A percentile compares a stretch with the other conserved stretches of the same genome.
phyloP scores from a whole-genome alignment of 1,140 invertebrate species.

The Drosophila virilis region DNA sequence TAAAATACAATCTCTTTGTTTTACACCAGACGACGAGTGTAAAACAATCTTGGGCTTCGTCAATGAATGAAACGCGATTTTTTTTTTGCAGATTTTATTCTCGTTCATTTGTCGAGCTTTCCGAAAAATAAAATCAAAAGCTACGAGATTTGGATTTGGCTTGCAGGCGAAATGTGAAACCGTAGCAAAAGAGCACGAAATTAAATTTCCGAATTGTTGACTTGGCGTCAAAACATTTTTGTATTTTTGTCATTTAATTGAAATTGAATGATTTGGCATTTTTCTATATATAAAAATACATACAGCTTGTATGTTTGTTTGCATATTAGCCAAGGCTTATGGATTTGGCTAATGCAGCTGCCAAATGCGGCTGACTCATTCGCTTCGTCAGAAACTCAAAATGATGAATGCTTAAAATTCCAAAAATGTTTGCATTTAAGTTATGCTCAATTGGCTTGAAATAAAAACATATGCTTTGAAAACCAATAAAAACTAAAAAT shows the following conservation, averaged over 20 bases:
- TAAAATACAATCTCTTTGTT: slow-evolving; percentile 30
- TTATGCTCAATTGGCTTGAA: neutral
- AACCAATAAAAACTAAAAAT: too few species aligned
- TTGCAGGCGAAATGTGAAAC: slow-evolving; percentile 52
- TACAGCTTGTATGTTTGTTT: slow-evolving; percentile 2
- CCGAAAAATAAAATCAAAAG: slow-evolving; percentile 63
- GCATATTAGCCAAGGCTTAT: slow-evolving; percentile 50
- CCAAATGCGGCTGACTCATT: slow-evolving; percentile 37
- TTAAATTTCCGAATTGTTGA: slow-evolving; percentile 70
- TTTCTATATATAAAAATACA: slow-evolving; percentile 35
- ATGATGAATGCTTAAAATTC: slow-evolving; percentile 2
- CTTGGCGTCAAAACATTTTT: slow-evolving; percentile 81
- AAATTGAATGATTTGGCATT: slow-evolving; percentile 80
- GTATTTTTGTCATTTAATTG: slow-evolving; percentile 75
- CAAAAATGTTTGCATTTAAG: neutral
- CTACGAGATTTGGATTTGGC: slow-evolving; percentile 47
- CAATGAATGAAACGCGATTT: slow-evolving; percentile 68
- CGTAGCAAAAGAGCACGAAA: slow-evolving; percentile 50
- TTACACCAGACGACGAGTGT: slow-evolving; percentile 29
- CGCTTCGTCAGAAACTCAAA: neutral
- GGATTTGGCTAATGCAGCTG: slow-evolving; percentile 37
- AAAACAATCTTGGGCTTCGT: slow-evolving; percentile 51
- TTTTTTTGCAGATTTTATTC: slow-evolving; percentile 42
- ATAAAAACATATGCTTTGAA: too few species aligned
- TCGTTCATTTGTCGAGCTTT: slow-evolving; percentile 63